phyloP scores from a whole-genome alignment of 53 echinoderm and acorn worm genomes.

The Actinopyga echinites region DNA sequence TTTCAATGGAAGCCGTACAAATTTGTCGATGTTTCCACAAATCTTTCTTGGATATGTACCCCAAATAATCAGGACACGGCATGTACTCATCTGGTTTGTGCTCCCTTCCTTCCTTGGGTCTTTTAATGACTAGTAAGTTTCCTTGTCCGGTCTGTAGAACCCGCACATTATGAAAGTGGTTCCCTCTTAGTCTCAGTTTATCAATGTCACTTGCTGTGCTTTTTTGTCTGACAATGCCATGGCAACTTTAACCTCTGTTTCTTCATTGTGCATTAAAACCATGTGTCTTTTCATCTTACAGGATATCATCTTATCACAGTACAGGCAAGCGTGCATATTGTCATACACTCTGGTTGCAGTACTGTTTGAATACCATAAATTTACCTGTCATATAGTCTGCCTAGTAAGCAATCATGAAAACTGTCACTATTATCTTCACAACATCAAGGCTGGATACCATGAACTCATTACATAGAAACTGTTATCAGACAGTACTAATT shows the following conservation, averaged over 20 bases:
- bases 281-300: conserved; percentile 19
- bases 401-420: no score
- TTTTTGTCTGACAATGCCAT: background rate
- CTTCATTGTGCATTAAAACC: background rate
- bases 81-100: background rate
- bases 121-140: background rate
- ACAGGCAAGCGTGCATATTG: background rate
- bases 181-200: background rate
- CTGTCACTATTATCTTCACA: no score
- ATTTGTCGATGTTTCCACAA: conserved; percentile 3
- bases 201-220: background rate
- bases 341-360: background rate
- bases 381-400: no score
- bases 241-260: conserved; percentile 1
- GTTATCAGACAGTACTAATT: no score
- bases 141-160: background rate
- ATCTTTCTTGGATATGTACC: background rate
- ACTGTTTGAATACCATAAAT: no score
- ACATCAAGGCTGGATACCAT: no score
- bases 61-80: background rate
- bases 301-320: background rate
- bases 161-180: background rate
- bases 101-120: background rate
- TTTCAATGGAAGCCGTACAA: background rate
- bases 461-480: no score